Percentiles rank a stretch among this genome's conserved stretches.
Conservation (phyloP, 2,888 invertebrate species). For the Smittia sp. region DNA sequence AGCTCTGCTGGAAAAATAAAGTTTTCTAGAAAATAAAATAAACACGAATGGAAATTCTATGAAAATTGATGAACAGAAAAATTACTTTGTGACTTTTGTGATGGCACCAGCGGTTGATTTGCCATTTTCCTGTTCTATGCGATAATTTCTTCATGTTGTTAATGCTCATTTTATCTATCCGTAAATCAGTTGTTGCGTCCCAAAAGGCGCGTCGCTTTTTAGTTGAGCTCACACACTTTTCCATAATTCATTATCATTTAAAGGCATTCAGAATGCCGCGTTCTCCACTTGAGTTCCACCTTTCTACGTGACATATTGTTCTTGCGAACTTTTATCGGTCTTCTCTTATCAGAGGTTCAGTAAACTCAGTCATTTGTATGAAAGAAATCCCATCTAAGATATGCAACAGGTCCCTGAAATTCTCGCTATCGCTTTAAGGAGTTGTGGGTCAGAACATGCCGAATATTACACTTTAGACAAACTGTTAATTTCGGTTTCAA, state of each 20-base stretch:
- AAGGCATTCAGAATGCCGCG: too few relatives aligned
- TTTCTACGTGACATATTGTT: not conserved
- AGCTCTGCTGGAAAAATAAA: not conserved
- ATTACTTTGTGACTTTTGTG: constrained; percentile 30
- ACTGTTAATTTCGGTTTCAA: too few relatives aligned
- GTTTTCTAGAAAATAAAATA: not conserved
- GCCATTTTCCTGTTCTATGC: constrained; percentile 12
- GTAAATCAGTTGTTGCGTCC: not conserved
- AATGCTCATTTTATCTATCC: not conserved
- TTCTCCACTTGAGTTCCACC: not conserved
- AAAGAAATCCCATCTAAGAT: not conserved
- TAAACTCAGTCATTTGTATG: not conserved
- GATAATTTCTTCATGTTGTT: constrained; percentile 12
- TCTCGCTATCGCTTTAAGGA: not conserved
- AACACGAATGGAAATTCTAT: too few relatives aligned
- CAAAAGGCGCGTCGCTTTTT: not conserved
- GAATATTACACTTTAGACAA: too few relatives aligned
- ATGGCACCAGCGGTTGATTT: constrained; percentile 28
- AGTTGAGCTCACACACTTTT: not conserved
- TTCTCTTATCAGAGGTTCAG: not conserved
- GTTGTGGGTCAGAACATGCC: too few relatives aligned
- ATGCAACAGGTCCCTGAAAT: not conserved
- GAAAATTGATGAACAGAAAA: too few relatives aligned
- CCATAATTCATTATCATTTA: constrained; percentile 4
- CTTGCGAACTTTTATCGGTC: not conserved